Percentiles rank a stretch among this genome's conserved stretches.
These are phyloP conservation scores for Craniophora ligustri DNA, from an alignment of 2,888 invertebrate species.

Conservation along the genomic window DNA sequence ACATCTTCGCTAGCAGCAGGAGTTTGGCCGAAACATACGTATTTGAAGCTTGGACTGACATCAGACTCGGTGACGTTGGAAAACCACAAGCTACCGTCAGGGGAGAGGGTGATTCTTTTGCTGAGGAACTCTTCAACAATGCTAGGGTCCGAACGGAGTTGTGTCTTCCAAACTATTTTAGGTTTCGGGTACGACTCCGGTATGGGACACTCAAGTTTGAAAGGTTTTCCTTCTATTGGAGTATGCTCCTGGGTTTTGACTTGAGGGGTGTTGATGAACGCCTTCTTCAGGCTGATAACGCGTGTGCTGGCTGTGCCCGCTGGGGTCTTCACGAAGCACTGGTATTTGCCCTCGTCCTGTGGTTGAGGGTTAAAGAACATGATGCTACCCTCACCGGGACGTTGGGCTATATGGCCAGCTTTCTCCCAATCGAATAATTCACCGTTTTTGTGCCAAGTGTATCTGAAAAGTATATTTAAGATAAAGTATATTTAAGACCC, in stretches of 20 bases:
- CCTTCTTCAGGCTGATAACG: conserved; percentile 61
- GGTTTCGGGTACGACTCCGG: conserved; percentile 75
- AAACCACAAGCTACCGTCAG: conserved; percentile 74
- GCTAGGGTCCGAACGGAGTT: conserved; percentile 57
- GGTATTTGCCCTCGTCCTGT: conserved; percentile 72
- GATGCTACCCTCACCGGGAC: conserved; percentile 67
- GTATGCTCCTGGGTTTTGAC: conserved; percentile 61
- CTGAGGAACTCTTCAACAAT: conserved; percentile 58
- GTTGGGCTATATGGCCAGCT: conserved; percentile 55
- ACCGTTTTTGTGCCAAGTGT: conserved; percentile 73
- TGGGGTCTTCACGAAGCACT: conserved; percentile 69
- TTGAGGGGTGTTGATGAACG: conserved; percentile 63
- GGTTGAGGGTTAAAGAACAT: conserved; percentile 68
- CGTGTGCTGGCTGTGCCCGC: conserved; percentile 70
- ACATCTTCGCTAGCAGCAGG: conserved; percentile 67
- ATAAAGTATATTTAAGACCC: too few species aligned
- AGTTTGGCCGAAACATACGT: conserved; percentile 72
- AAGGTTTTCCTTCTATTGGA: conserved; percentile 72
- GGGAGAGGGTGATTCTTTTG: conserved; percentile 67
- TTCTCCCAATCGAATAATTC: conserved; percentile 57
- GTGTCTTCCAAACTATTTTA: conserved; percentile 70
- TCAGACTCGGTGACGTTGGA: conserved; percentile 72
- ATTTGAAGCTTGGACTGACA: conserved; percentile 64
- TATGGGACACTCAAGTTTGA: conserved; percentile 69
- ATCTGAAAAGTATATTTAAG: too few species aligned